phyloP scores from a whole-genome alignment of 2,888 invertebrate species.

The Beris chalybata region DNA sequence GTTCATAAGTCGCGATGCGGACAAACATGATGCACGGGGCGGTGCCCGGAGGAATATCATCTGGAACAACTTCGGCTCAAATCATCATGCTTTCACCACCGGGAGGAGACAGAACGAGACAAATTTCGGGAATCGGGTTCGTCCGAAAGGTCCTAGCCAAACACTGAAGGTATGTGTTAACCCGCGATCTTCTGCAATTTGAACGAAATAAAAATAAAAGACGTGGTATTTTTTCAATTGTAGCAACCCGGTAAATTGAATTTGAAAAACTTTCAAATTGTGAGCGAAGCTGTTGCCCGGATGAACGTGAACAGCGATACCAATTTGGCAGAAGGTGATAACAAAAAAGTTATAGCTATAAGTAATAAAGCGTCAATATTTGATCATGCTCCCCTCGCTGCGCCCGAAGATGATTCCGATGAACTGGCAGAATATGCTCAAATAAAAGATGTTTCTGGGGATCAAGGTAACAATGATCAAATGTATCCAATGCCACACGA shows the following conservation, averaged over 20 bases:
- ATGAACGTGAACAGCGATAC: constrained; percentile 66
- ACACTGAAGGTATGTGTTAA: constrained; percentile 61
- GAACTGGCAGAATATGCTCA: constrained; percentile 77
- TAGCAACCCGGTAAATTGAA: constrained; percentile 89
- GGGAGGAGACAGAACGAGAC: constrained; percentile 65
- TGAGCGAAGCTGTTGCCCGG: constrained; percentile 80
- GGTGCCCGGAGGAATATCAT: constrained; percentile 54
- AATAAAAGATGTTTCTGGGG: constrained; percentile 62
- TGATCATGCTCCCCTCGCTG: constrained; percentile 74
- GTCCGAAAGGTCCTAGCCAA: constrained; percentile 70
- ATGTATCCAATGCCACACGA: constrained; percentile 69
- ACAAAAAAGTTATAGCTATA: constrained; percentile 47
- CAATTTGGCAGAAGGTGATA: constrained; percentile 52
- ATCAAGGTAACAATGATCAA: constrained; percentile 60
- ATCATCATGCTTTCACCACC: constrained; percentile 70
- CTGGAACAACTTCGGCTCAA: constrained; percentile 66
- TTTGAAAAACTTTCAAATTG: constrained; percentile 84
- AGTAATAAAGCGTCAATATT: constrained; percentile 55
- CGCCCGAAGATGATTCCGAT: constrained; percentile 69
- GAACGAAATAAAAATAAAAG: not conserved
- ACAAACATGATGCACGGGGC: constrained; percentile 51
- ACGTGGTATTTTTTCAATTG: constrained; percentile 36
- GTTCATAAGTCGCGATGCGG: constrained; percentile 53
- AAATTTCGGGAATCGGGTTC: constrained; percentile 59
- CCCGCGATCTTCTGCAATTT: not conserved